Base-by-base conservation (phyloP, 2,113 vertebrate genomes). In the Corythoichthys haematopterus region DNA sequence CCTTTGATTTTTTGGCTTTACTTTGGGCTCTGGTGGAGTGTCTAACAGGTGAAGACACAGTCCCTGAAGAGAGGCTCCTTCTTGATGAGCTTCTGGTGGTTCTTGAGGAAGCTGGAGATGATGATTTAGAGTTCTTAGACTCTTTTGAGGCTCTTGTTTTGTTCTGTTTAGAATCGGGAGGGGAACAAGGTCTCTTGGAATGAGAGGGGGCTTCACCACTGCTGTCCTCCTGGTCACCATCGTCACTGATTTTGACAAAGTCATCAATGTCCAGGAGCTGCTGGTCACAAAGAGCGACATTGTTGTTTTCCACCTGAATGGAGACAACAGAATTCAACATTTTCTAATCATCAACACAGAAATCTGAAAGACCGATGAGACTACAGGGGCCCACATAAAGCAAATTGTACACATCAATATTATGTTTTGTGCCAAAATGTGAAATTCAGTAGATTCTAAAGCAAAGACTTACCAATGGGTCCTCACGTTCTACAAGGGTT, bases 181-280 rank as follows among this genome's bases (percentile, higher is more conserved):
- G 57, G 36, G 71, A 61, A 5, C 52, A 62, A 12, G n/a, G 46
- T 15, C 2, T n/a, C 5, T 40, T 6, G 1, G 61, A 36, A 4
- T 52, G 53, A 11, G 73, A 60, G 28, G 2, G 28, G 35, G 28
- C 15, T 16, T 45, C 13, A 35, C 7, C 13, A 12, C 6, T 11
- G 43, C 20, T 47, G 38, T 28, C 38, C 20, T 4, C 13, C 0
- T 75, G 75, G 5, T 80, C 80, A 4, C 40, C 48, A 4, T 85
- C 64, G 72, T 88, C 84, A 63, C 85, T 84, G 13, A 88, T 70
- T 0, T 76, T 85, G 43, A 88, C 81, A 69, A 86, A 88, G 28
- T 85, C 84, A 0, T 79, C 78, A 33, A 84, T 66, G 67, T 80
- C 68, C 51, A 87, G 79, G 37, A 37, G 16, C 7, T 55, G 33